A percentile compares a stretch with the other conserved stretches of the same genome.
phyloP scores from a whole-genome alignment of 2,113 vertebrate species.

The Parus major region DNA sequence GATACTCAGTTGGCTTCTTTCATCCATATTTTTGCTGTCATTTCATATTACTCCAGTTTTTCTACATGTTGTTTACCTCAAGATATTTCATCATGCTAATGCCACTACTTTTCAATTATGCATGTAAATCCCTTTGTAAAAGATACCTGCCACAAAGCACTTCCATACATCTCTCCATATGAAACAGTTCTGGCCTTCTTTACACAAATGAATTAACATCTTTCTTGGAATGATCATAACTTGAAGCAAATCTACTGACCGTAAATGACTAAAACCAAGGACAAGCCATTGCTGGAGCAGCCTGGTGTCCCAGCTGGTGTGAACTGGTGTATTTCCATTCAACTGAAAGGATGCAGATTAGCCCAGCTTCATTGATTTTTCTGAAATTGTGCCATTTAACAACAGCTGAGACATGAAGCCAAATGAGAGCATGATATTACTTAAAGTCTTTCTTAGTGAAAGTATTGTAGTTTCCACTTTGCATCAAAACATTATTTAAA shows the following conservation, averaged over 20 bases:
- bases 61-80: background rate
- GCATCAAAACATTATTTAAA: background rate
- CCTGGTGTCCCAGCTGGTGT: background rate
- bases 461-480: background rate
- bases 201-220: background rate
- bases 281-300: background rate
- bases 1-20: background rate
- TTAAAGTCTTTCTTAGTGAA: background rate
- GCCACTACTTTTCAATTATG: background rate
- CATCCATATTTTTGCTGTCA: background rate
- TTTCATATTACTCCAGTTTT: background rate
- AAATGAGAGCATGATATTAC: background rate
- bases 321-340: background rate
- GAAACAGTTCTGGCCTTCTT: background rate
- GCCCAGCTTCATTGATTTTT: conserved; percentile 2
- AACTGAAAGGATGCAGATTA: conserved; percentile 2
- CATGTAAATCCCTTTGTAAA: background rate
- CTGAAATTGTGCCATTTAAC: background rate
- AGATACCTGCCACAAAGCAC: background rate
- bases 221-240: background rate
- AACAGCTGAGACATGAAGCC: background rate
- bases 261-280: background rate
- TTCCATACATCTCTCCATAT: background rate
- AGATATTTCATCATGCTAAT: background rate
- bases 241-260: background rate